Base-by-base conservation (phyloP, 2,113 vertebrate species). In the Cinclus mexicanus region DNA sequence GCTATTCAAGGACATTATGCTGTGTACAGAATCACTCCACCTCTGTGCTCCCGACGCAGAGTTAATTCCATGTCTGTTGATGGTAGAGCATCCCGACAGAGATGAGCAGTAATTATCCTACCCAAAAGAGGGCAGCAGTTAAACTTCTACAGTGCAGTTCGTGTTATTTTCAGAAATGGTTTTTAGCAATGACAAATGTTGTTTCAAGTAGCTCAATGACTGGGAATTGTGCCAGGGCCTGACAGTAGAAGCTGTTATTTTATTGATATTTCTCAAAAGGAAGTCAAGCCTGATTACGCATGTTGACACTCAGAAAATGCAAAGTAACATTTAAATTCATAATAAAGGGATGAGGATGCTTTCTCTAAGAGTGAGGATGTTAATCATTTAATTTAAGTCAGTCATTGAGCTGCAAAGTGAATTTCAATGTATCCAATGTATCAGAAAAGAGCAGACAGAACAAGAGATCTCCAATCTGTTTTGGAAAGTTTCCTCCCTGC, bases 101-200 rank as follows among this genome's bases (percentile, higher is more conserved):
- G 28, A 50, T 10, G 11, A 93, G 90, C 64, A 88, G 47, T 67
- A 63, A 81, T 90, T 69, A 83, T 88, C 25, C 39, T 76, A 52
- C 56, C 95, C 94, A 70, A 88, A 91, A 95, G 95, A 96, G 95
- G 95, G 93, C 96, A 96, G 93, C 95, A 97, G 91, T 61, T 82
- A 65, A 91, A 74, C 67, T 95, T 53, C 71, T 87, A 83, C 2
- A 3, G 63, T 6, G 0, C 33, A 26, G 60, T 70, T 50, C 15
- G 0, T 44, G 12, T 52, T 74, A 21, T 21, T 67, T 50, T 76
- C 42, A 81, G 74, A 94, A 86, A 65, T 6, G 47, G 2, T 2
- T 59, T 83, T 86, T 50, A 69, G 75, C 59, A 70, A 77, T 71
- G 68, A 90, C 25, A 90, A 93, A 70, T 44, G 37, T 79, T 95